Conservation (phyloP, 2,888 invertebrate genomes). For the Epirrita christyi region DNA sequence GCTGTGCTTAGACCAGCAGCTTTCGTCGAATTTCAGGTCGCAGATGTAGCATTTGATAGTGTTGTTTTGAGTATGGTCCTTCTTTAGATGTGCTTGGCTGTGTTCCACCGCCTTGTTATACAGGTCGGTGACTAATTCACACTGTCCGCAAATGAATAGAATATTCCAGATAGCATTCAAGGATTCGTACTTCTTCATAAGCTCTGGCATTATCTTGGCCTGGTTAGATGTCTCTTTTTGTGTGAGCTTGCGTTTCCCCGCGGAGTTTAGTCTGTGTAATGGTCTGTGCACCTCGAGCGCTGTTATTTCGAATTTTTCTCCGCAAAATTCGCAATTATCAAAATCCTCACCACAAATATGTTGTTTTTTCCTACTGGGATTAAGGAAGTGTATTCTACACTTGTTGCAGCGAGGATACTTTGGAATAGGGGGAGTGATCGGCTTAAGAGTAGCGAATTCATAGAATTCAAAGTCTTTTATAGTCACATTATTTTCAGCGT, state of each 20-base stretch:
- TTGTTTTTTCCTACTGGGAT: rapidly evolving
- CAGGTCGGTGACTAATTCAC: constrained; percentile 49
- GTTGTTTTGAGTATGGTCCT: constrained; percentile 37
- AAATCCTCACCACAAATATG: constrained; percentile 44
- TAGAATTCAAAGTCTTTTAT: constrained; percentile 47
- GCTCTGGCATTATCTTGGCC: constrained; percentile 41
- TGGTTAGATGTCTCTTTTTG: neutral
- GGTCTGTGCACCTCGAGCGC: constrained; percentile 48
- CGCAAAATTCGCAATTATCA: constrained; percentile 46
- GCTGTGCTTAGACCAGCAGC: constrained; percentile 48
- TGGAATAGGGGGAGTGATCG: constrained; percentile 43
- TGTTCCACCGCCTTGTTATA: constrained; percentile 64
- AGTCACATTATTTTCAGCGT: constrained; percentile 31
- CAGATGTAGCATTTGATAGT: constrained; percentile 53
- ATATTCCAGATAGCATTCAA: constrained; percentile 60
- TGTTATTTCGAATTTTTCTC: constrained; percentile 43
- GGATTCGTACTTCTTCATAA: constrained; percentile 56
- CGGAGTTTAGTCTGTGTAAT: constrained; percentile 44
- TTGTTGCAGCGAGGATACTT: constrained; percentile 40
- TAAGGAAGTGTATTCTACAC: constrained; percentile 50
- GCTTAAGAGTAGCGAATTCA: constrained; percentile 31
- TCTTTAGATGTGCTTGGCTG: constrained; percentile 55
- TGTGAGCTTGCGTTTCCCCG: neutral
- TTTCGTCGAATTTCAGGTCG: constrained; percentile 50
- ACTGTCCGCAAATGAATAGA: constrained; percentile 52